Evolutionary conservation across 2,113 vertebrate genomes (phyloP).

Genomic region (Salvator merianae): DNA sequence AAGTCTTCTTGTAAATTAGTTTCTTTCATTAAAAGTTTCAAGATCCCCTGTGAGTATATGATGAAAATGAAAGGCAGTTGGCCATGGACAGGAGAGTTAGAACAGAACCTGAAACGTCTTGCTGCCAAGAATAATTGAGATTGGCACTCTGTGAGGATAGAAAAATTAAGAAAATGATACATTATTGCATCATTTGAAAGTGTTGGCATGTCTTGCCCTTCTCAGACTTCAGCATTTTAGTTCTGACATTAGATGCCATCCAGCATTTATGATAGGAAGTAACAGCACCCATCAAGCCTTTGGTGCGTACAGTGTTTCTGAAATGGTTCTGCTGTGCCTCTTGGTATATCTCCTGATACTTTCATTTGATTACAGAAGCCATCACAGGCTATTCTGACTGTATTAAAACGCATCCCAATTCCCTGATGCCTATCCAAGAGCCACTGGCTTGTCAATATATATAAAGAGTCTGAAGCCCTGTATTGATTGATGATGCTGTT

Average conservation of each 20-base stretch:
- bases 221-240: background rate
- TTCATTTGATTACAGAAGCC: slow-evolving; percentile 66
- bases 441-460: slow-evolving; percentile 78
- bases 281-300: background rate
- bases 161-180: background rate
- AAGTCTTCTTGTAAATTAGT: background rate
- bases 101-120: background rate
- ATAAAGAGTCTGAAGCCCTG: slow-evolving; percentile 71
- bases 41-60: background rate
- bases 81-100: background rate
- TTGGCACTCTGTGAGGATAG: background rate
- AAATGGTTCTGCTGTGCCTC: slow-evolving; percentile 47
- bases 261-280: accelerated
- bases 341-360: slow-evolving; percentile 52
- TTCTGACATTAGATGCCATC: background rate
- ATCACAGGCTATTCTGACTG: slow-evolving; percentile 68
- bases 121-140: too few species aligned
- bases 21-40: background rate
- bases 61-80: background rate
- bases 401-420: slow-evolving; percentile 72
- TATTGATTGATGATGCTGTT: slow-evolving; percentile 76
- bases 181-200: background rate
- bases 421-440: slow-evolving; percentile 60
- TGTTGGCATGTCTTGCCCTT: background rate
- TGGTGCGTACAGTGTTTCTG: background rate